Evolutionary conservation across 2,113 vertebrate genomes (phyloP), one percentile per base, ranked within the genome.

Genomic region (Hemichromis elongatus): DNA sequence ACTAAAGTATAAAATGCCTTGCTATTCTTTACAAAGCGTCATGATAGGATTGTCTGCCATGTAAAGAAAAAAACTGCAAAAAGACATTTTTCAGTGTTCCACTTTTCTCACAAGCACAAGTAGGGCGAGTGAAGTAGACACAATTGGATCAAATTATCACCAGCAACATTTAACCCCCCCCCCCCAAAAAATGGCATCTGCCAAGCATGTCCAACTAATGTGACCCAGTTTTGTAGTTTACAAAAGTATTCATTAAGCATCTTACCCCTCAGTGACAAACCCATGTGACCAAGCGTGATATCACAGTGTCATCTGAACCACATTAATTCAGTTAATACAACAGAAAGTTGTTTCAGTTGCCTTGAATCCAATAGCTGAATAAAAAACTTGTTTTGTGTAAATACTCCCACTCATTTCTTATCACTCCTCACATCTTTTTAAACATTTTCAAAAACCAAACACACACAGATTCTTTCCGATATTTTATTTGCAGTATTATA

Each of bases 401-500:
- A 7, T 13, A 26, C 55, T 45, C 6, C 42, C 5, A 2, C 11
- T 42, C 9, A 13, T 45, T 66, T 24, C 21, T 57, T 54, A 18
- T n/a, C 11, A 81, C 56, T 42, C 35, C 61, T 52, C 42, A 12
- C 8, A 2, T 26, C 11, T 53, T 13, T 19, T 5, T 26, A n/a
- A 7, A 16, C 26, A 33, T 28, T 33, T 50, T 33, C 14, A 75
- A 33, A 52, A 61, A 54, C 42, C 28, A 77, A 6, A 75, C 37
- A 50, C 26, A 85, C 19, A 85, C 21, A 83, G 4, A 42, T 88
- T 79, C 9, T 11, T 59, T 84, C 37, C 61, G 7, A 57, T 54
- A 57, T 56, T 93, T 94, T 94, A 94, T 91, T 94, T 13, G 59
- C 57, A 81, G 80, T 61, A 92, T 93, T 93, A 92, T 92, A 93